Evolutionary conservation across 2,797 vertebrate genomes (phyloP), one percentile per base, ranked within the genome.

Genomic region (Cryptoprocta ferox): DNA sequence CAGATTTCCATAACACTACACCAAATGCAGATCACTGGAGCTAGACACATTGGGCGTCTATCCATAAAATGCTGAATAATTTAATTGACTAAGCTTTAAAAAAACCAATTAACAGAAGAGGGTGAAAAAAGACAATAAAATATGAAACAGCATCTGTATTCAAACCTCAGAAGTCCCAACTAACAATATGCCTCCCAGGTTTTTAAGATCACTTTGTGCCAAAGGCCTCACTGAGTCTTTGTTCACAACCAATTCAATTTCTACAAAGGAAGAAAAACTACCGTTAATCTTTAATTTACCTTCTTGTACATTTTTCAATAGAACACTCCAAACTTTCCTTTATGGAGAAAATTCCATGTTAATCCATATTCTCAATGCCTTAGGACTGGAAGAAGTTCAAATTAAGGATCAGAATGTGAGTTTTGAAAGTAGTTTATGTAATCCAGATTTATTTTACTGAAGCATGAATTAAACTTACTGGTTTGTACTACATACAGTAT

Each of bases 121-220:
- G 65, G 94, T 78, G 70, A 98, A 76, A 78, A 92, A 53, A 42
- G 91, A 79, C 0, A 50, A 88, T 84, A 95, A 95, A 94, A 89
- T 30, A 95, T 86, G 35, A 97, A 98, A 97, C 21, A 95, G 94
- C n/a, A 96, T 97, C 79, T 98, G 82, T 75, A 96, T 97, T 97
- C 66, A 48, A 65, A 97, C 45, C 86, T 96, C 66, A 95, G 97
- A 98, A 56, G 53, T 30, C 96, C 97, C 66, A 92, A 80, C 42
- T 94, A 97, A 87, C 71, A 90, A 32, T 24, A 83, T 30, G 53
- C 95, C 61, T 94, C 75, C 30, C 3, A 85, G 80, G 30, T 91
- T 96, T 90, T 66, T 56, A 73, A 94, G 53, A 85, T 14, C 18
- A 80, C 1, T 7, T 39, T 81, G 39, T 98, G 96, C 42, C 94